Evolutionary conservation across 2,888 invertebrate genomes (phyloP), one percentile per base, ranked within the genome.

Genomic region (Brenthis ino): DNA sequence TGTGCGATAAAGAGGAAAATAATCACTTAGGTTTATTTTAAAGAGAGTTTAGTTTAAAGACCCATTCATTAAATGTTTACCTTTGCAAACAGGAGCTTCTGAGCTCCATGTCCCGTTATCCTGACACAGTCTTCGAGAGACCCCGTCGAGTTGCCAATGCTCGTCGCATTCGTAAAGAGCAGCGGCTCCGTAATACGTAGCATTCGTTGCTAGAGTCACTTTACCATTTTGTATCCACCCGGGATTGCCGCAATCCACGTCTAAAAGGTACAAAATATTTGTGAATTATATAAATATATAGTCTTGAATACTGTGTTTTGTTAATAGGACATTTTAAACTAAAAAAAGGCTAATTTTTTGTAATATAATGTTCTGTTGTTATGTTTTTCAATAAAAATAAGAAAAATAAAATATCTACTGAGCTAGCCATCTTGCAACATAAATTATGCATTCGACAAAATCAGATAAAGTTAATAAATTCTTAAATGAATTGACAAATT

Each of bases 41-140:
- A n/a, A n/a, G 13, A n/a, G 16, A 16, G 0, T 51, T 51, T 8
- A 51, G n/a, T 51, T 51, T 6, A 6, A n/a, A n/a, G 13, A n/a
- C n/a, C 14, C 5, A n/a, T 51, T n/a, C n/a, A 51, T 51, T 48
- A 1, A 53, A 14, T 28, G 8, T 51, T 80, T 87, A 96, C 97
- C 96, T 93, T 94, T 94, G 82, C 98, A 98, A n/a, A 89, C 83
- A 0, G 98, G 98, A 0, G 95, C 89, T 69, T 96, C 96, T 20
- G 97, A 96, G 79, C 97, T 97, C 98, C 98, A 98, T 0, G 97
- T 97, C 63, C 96, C 97, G 81, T 98, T 96, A 80, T 98, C 98
- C 65, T 97, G 94, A 80, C 98, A 98, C 64, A 97, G 86, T 70
- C 98, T 90, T 65, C 98, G 93, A 3, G 97, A 96, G 3, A 97